phyloP scores from a whole-genome alignment of 2,797 vertebrate genomes.

The Tachyglossus aculeatus region DNA sequence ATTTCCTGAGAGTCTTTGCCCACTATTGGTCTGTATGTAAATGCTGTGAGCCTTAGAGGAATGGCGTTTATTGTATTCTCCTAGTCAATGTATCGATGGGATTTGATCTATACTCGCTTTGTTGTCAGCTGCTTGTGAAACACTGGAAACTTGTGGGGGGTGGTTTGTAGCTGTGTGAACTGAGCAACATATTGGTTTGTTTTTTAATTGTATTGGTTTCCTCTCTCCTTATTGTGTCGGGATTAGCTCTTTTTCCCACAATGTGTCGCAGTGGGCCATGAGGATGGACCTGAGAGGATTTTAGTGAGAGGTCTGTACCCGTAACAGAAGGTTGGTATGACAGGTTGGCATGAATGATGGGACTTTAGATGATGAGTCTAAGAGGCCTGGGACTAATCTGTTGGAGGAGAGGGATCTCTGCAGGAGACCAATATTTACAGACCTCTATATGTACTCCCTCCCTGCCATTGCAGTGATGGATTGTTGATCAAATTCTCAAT shows the following conservation, averaged over 20 bases:
- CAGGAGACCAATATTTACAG: slow-evolving; percentile 12
- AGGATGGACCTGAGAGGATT: not conserved
- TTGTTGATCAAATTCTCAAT: slow-evolving; percentile 14
- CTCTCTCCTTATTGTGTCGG: slow-evolving; percentile 1
- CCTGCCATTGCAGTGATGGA: slow-evolving; percentile 22
- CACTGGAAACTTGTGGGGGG: not conserved
- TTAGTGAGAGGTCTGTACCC: not conserved
- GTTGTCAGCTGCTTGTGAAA: not conserved
- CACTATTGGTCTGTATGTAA: no score
- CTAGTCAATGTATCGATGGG: not conserved
- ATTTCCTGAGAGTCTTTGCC: no score
- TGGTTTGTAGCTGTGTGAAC: slow-evolving; percentile 35
- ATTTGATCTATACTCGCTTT: not conserved
- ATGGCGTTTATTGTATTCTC: not conserved
- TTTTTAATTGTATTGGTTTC: not conserved
- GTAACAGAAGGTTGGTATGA: not conserved
- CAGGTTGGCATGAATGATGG: slow-evolving; percentile 1
- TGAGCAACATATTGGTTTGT: not conserved
- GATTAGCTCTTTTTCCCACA: not conserved
- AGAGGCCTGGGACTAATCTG: not conserved
- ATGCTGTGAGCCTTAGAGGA: not conserved
- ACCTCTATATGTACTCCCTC: slow-evolving; percentile 29
- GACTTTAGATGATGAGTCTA: no score
- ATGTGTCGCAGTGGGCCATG: not conserved
- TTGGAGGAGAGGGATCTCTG: not conserved